These are phyloP conservation scores for Sylvilagus bachmani DNA, from an alignment of 2,113 vertebrate genomes.

Conservation along the genomic window DNA sequence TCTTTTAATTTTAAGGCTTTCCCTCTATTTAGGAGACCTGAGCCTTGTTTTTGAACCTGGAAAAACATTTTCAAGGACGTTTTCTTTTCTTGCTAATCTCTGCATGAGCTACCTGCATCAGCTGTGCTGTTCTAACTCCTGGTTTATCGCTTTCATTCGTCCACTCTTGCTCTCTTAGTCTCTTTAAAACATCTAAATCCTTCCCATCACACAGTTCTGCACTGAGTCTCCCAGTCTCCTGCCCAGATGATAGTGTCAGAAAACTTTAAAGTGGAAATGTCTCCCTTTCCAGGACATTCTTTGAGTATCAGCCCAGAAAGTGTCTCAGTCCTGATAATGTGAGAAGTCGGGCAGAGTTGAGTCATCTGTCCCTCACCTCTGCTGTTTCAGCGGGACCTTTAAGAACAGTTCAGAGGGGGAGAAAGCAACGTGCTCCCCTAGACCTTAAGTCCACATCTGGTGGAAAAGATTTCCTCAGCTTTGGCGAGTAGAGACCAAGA, in stretches of 20 bases:
- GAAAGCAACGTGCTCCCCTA: neutral
- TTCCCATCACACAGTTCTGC: conserved; percentile 35
- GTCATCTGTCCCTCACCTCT: neutral
- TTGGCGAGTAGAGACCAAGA: neutral
- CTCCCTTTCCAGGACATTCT: conserved; percentile 36
- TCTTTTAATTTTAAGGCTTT: conserved; percentile 44
- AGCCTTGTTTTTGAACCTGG: conserved; percentile 53
- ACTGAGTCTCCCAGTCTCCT: neutral
- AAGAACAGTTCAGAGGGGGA: neutral
- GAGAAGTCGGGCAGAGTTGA: neutral
- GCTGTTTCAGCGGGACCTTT: neutral
- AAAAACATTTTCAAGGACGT: conserved; percentile 61
- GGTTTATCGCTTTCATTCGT: neutral
- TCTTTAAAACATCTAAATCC: conserved; percentile 44
- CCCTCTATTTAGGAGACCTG: conserved; percentile 2
- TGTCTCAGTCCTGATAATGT: neutral
- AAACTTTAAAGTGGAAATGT: conserved; percentile 20
- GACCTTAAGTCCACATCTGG: neutral
- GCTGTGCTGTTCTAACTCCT: neutral
- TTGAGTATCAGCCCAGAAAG: conserved; percentile 52
- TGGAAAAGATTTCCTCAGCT: neutral
- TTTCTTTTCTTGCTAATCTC: neutral
- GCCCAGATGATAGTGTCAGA: conserved; percentile 2
- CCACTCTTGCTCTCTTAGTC: conserved; percentile 9
- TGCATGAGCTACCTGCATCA: neutral